A percentile compares a stretch with the other conserved stretches of the same genome.
Conservation (phyloP, 2,888 invertebrate genomes). For the Cryptus viduatorius region DNA sequence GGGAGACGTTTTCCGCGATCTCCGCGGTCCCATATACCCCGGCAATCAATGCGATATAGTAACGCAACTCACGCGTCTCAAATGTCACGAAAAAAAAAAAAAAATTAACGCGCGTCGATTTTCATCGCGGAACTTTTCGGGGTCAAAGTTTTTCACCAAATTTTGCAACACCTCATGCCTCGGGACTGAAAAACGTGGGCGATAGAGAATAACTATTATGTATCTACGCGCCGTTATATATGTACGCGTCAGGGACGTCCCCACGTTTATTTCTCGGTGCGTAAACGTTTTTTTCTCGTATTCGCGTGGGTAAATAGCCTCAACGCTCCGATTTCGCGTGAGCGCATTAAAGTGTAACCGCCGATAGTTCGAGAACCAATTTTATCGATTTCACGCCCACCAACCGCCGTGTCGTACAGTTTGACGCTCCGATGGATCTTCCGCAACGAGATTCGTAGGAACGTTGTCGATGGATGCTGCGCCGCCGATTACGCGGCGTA, state of each 20-base stretch:
- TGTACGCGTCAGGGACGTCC: slow-evolving; percentile 30
- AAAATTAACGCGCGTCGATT: too few species aligned
- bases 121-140: neutral
- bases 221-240: slow-evolving; percentile 23
- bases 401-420: slow-evolving; percentile 4
- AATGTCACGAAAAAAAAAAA: too few species aligned
- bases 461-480: neutral
- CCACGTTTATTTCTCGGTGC: slow-evolving; percentile 42
- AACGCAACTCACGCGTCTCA: too few species aligned
- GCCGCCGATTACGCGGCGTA: too few species aligned
- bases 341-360: slow-evolving; percentile 48
- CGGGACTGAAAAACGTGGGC: slow-evolving; percentile 44
- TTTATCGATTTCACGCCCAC: slow-evolving; percentile 64
- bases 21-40: too few species aligned
- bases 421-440: slow-evolving; percentile 23
- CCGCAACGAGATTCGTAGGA: neutral
- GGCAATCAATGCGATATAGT: too few species aligned
- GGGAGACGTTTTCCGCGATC: neutral
- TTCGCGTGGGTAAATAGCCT: slow-evolving; percentile 44
- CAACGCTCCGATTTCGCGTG: neutral
- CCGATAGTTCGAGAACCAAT: slow-evolving; percentile 58
- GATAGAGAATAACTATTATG: slow-evolving; percentile 43
- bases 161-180: slow-evolving; percentile 28
- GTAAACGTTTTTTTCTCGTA: slow-evolving; percentile 27
- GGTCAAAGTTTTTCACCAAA: slow-evolving; percentile 46